Conservation (phyloP, 2,113 vertebrate species). For the Pollachius pollachius region DNA sequence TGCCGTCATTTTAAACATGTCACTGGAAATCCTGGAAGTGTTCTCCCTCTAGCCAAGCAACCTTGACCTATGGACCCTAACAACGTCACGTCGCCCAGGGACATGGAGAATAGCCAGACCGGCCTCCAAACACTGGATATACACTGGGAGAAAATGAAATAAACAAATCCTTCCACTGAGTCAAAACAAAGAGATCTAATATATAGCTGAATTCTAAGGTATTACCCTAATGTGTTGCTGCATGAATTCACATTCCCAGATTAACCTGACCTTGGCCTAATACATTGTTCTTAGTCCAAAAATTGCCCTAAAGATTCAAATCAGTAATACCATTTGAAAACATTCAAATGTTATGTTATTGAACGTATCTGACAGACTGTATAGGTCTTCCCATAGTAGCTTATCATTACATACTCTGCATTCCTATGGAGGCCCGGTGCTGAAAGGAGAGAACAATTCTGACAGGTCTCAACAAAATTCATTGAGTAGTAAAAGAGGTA, state of each 20-base stretch:
- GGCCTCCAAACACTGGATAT: not conserved
- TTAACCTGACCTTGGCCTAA: no score
- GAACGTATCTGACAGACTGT: slow-evolving; percentile 26
- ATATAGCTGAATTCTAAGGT: slow-evolving; percentile 17
- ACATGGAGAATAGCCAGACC: slow-evolving; percentile 3
- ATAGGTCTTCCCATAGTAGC: slow-evolving; percentile 25
- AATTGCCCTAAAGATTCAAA: slow-evolving; percentile 8
- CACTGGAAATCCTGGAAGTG: slow-evolving; percentile 29
- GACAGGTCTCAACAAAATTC: slow-evolving; percentile 63
- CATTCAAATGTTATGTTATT: slow-evolving; percentile 13
- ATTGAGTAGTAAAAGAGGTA: slow-evolving; percentile 42
- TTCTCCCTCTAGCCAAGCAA: slow-evolving; percentile 33
- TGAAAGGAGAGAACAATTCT: slow-evolving; percentile 54
- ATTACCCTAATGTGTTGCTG: slow-evolving; percentile 23
- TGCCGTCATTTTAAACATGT: slow-evolving; percentile 45
- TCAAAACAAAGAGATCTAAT: slow-evolving; percentile 8
- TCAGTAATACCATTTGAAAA: not conserved
- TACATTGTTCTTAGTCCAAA: not conserved
- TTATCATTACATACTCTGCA: slow-evolving; percentile 38
- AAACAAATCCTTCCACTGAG: slow-evolving; percentile 1
- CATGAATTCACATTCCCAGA: not conserved
- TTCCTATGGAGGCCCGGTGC: slow-evolving; percentile 59
- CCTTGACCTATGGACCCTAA: slow-evolving; percentile 33
- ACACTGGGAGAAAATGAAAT: not conserved
- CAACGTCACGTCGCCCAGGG: slow-evolving; percentile 20